Evolutionary conservation across 2,113 vertebrate genomes (phyloP), one percentile per base, ranked within the genome.

Genomic region (Pheucticus melanocephalus): DNA sequence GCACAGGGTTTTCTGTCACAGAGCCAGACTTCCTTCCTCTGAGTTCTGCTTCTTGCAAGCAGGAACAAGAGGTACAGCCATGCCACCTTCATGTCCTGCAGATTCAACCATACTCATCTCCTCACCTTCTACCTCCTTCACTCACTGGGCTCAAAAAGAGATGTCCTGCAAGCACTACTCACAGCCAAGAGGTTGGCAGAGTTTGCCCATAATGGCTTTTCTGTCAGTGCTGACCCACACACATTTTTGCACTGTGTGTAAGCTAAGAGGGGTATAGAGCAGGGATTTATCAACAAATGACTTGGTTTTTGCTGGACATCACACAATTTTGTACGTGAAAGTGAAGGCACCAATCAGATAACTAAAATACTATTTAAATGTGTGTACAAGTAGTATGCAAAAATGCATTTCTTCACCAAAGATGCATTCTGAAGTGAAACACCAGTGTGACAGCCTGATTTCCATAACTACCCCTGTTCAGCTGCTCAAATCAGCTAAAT

Each of bases 401-500:
- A 92, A 77, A 66, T 24, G 50, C 47, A 53, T 83, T 77, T 64
- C 88, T 92, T 92, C 81, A 56, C 73, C 47, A 82, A 80, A 59
- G 50, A 75, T 44, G 83, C 44, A 51, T 91, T 91, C 80, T 83
- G 68, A 93, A 92, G 76, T 83, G 83, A 83, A 94, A 94, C 68
- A 92, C 50, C 20, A 5, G 78, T 83, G 39, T 63, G 87, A 90
- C 90, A 97, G 94, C 68, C 96, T 92, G 87, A 93, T 97, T 96
- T 96, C 85, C 92, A 83, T 83, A 96, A 77, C 85, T 71, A 96
- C 71, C 71, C 60, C 85, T 66, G 54, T 88, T 97, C 94, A 94
- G 91, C 91, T 92, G 91, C 91, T 92, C 90, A 77, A 88, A 96
- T 93, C 82, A 88, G 79, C 94, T 95, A 95, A 94, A 95, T 85